A percentile compares a stretch with the other conserved stretches of the same genome.
Evolutionary conservation across 2,797 vertebrate genomes (phyloP).

Genomic region (Oreochromis grahami): DNA sequence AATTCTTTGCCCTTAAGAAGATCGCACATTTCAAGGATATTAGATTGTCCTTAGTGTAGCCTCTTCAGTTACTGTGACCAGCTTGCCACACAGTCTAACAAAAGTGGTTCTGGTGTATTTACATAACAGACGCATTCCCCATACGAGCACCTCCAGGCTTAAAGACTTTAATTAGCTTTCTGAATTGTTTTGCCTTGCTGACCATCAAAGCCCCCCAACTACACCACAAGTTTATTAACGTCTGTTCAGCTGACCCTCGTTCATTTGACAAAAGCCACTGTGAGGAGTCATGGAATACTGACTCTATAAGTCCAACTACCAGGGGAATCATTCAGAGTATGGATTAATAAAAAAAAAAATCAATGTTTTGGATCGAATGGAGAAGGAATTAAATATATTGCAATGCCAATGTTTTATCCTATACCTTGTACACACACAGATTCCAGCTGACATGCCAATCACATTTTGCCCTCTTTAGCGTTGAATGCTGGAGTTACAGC

Average conservation of each 20-base stretch:
- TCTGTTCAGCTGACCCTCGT: not conserved
- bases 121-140: not conserved
- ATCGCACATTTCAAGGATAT: not conserved
- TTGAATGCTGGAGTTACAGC: conserved; percentile 35
- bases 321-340: not conserved
- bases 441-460: not conserved
- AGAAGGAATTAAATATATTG: not conserved
- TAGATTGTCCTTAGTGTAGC: not conserved
- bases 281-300: not conserved
- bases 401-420: not conserved
- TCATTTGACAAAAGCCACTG: not conserved
- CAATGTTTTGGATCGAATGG: not conserved
- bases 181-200: not conserved
- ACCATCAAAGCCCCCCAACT: not conserved
- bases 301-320: not conserved
- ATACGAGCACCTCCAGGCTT: not conserved
- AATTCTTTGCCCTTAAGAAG: not conserved
- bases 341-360: not conserved
- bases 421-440: not conserved
- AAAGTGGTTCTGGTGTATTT: not conserved
- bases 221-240: not conserved
- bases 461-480: not conserved
- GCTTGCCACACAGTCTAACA: not conserved
- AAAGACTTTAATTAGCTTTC: not conserved
- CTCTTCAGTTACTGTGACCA: not conserved